Evolutionary conservation across 2,797 vertebrate genomes (phyloP), one percentile per base, ranked within the genome.

Genomic region (Premnoplex brunnescens): DNA sequence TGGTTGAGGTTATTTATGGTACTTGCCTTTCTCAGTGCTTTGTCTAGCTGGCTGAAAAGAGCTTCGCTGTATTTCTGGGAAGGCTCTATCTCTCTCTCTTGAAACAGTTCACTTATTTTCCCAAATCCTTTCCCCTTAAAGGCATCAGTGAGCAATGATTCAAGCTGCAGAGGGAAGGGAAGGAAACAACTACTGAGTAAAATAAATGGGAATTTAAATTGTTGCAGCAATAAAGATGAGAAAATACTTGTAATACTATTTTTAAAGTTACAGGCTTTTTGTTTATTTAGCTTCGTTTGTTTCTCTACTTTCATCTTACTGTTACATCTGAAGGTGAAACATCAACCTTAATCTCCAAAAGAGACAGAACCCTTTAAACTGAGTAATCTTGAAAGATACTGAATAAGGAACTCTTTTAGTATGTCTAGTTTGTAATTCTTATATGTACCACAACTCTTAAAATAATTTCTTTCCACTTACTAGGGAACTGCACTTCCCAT

Each of bases 41-140:
- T 97, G 56, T 98, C 98, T 18, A 99, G 86, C 59, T 97, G 97
- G 24, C 71, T 93, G 27, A 98, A 91, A 11, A 98, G 91, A 46
- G 94, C 97, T 26, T 88, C 54, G 2, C 95, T 96, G 23, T 96
- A 97, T 90, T 97, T 98, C 92, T 98, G 97, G 87, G 94, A 94
- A 69, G 94, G 78, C 6, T 83, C 85, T 48, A 81, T 85, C 59
- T 89, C 86, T 73, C 48, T 92, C 79, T 94, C 95, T 72, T 97
- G 92, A 85, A 98, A 95, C 28, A 98, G 94, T 36, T 98, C 93
- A 0, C 78, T 78, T 75, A 99, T 94, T 95, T 94, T 97, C 92
- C 97, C 88, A 97, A 97, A 98, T 8, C 97, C 97, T 71, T 97
- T 97, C 43, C 94, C 97, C 81, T 96, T 96, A 71, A 96, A 95